Percentiles rank a stretch among this genome's conserved stretches.
Evolutionary conservation across 2,113 vertebrate genomes (phyloP).

Genomic region (Litocranius walleri): DNA sequence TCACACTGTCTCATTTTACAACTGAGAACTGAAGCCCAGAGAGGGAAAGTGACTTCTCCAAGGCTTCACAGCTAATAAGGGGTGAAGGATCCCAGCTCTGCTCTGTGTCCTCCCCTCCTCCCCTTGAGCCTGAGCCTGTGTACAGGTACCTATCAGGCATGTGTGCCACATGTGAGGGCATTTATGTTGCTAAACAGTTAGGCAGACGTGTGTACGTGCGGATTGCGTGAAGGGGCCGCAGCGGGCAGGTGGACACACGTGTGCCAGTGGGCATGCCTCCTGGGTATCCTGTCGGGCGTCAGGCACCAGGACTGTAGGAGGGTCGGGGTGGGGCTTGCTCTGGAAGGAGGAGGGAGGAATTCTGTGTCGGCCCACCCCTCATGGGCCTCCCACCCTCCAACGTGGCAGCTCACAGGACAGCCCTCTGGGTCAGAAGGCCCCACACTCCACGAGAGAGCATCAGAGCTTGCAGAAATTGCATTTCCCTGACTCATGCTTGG

Average conservation of each 20-base stretch:
- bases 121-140: neutral
- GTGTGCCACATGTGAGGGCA: rapidly evolving
- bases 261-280: neutral
- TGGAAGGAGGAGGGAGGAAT: neutral
- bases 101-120: neutral
- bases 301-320: neutral
- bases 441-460: neutral
- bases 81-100: neutral
- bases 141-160: neutral
- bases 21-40: neutral
- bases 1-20: neutral
- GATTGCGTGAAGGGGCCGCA: neutral
- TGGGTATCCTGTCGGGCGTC: neutral
- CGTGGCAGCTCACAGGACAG: neutral
- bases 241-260: neutral
- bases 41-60: neutral
- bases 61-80: neutral
- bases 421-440: neutral
- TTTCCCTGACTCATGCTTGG: constrained; percentile 60
- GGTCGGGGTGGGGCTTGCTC: neutral
- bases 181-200: neutral
- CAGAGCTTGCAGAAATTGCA: neutral
- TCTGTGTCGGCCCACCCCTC: neutral
- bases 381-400: neutral
- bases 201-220: rapidly evolving